Evolutionary conservation across 1,140 invertebrate species (phyloP).

Genomic region (Lasioglossum albipes): DNA sequence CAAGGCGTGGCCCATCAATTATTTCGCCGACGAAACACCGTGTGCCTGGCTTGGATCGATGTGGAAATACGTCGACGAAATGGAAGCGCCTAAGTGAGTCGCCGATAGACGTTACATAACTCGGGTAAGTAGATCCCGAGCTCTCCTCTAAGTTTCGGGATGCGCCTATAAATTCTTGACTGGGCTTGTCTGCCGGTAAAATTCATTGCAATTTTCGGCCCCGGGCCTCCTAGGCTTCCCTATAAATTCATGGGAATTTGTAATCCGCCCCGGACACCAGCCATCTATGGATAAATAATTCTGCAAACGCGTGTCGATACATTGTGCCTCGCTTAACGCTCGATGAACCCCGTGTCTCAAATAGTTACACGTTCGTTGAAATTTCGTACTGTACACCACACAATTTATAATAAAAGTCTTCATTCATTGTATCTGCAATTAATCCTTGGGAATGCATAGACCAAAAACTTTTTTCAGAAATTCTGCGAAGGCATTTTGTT

Average conservation of each 20-base stretch:
- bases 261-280: background rate
- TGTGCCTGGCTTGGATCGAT: slow-evolving; percentile 20
- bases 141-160: background rate
- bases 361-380: no score
- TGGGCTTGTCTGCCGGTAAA: background rate
- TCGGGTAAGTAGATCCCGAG: background rate
- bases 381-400: no score
- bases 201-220: slow-evolving; percentile 3
- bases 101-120: slow-evolving; percentile 16
- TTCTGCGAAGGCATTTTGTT: no score
- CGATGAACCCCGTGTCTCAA: no score
- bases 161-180: slow-evolving; percentile 3
- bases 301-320: no score
- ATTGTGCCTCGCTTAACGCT: no score
- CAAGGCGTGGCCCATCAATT: slow-evolving; percentile 45
- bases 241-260: background rate
- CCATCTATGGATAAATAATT: no score
- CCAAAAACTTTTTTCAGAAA: no score
- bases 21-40: slow-evolving; percentile 33
- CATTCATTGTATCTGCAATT: no score
- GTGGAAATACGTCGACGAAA: slow-evolving; percentile 6
- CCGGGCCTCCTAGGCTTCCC: background rate
- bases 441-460: no score
- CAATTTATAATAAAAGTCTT: no score
- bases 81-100: slow-evolving; percentile 20